A percentile compares a stretch with the other conserved stretches of the same genome.
phyloP scores from a whole-genome alignment of 2,113 vertebrate genomes.

The Perca flavescens region DNA sequence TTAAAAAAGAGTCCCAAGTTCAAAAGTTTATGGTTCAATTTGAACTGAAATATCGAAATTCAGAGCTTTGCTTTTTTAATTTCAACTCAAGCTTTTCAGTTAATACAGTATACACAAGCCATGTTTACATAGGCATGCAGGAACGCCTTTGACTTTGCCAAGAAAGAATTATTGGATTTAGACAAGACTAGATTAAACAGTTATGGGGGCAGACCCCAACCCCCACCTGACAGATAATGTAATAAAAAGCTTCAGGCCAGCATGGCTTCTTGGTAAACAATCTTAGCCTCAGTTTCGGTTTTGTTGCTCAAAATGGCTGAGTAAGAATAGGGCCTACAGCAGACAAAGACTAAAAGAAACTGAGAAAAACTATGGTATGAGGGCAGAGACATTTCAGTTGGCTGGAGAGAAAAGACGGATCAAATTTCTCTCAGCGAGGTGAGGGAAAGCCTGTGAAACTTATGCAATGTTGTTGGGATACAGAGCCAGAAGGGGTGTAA shows the following conservation, averaged over 20 bases:
- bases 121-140: constrained; percentile 62
- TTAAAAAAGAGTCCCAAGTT: constrained; percentile 22
- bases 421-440: constrained; percentile 68
- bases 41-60: constrained; percentile 24
- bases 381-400: constrained; percentile 56
- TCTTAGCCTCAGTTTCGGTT: constrained; percentile 40
- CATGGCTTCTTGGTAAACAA: constrained; percentile 22
- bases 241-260: constrained; percentile 25
- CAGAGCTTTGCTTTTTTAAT: constrained; percentile 20
- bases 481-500: constrained; percentile 81
- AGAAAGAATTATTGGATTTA: constrained; percentile 51
- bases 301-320: constrained; percentile 13
- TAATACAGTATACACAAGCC: constrained; percentile 45
- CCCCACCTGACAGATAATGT: constrained; percentile 32
- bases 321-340: neutral
- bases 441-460: constrained; percentile 74
- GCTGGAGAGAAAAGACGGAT: constrained; percentile 45
- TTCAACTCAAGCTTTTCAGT: constrained; percentile 41
- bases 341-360: constrained; percentile 31
- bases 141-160: constrained; percentile 51
- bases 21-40: constrained; percentile 53
- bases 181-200: constrained; percentile 45
- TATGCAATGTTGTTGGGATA: constrained; percentile 79
- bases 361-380: constrained; percentile 49
- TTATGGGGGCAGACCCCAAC: constrained; percentile 22